Base-by-base conservation (phyloP, 2,797 vertebrate genomes). In the Parauchenoglanis punctatus region DNA sequence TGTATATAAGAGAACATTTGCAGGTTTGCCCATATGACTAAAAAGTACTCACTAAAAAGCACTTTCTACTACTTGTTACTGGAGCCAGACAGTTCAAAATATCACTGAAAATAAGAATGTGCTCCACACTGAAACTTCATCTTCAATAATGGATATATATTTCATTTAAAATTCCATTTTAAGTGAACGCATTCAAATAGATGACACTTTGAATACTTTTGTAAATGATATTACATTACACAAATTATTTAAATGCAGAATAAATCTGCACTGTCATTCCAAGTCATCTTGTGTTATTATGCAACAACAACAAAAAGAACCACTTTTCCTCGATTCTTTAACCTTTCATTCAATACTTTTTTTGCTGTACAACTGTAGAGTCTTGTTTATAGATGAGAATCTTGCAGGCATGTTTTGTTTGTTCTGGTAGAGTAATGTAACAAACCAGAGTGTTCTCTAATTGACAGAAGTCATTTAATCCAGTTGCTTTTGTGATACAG, bases 151-250 rank as follows among this genome's bases (percentile, higher is more conserved):
- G 18, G 44, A 59, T 23, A 17, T 52, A 35, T 35, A 49, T 75
- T 35, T 1, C 7, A 70, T 40, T 70, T 40, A 1, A 31, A 54
- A 72, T 72, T 68, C 25, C 35, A 58, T 56, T 72, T 77, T 7
- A 35, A 46, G 54, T 63, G 56, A 84, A 85, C 80, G 40, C 46
- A 46, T 40, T 80, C 54, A 88, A 76, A 73, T n/a, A 81, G 65
- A 61, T 52, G 25, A 70, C 31, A 78, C 63, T 58, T 13, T 78
- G 44, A 59, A 59, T 68, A 83, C 44, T 75, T 25, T 77, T 83
- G 13, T 87, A 73, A 46, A 25, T 49, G 4, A 44, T 23, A 20
- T 70, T 20, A n/a, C 23, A 65, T 31, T n/a, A 2, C 12, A 67
- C 17, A 68, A 6, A 13, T 31, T 1, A 67, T 67, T 67, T 31